These are phyloP conservation scores for Temnothorax curvispinosus DNA, from an alignment of 1,140 invertebrate species.

Conservation along the genomic window DNA sequence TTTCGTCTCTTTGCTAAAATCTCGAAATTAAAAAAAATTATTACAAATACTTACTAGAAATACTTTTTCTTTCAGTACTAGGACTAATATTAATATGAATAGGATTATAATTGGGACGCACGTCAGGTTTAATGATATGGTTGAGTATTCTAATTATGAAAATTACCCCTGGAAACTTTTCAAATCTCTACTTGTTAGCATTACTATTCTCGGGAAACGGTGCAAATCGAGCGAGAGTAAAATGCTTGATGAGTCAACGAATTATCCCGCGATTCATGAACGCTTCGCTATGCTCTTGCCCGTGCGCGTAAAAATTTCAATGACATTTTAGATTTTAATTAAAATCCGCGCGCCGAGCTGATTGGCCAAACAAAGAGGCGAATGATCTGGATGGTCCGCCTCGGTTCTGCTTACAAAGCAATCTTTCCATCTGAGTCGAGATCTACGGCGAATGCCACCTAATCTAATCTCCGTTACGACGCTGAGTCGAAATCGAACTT, in stretches of 20 bases:
- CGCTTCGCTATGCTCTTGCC: background rate
- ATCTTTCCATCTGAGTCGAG: conserved; percentile 75
- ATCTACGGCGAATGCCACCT: conserved; percentile 73
- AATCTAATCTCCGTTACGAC: conserved; percentile 82
- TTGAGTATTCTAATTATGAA: background rate
- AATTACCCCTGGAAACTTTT: background rate
- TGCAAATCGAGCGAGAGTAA: background rate
- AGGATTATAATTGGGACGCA: background rate
- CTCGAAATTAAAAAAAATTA: background rate
- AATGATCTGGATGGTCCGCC: conserved; percentile 61
- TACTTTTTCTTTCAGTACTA: background rate
- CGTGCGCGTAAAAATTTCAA: conserved; percentile 9
- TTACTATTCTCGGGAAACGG: background rate
- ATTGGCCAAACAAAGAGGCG: conserved; percentile 63
- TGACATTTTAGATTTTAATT: conserved; percentile 63
- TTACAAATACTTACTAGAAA: background rate
- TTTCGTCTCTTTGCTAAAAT: background rate
- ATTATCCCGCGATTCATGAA: conserved; percentile 6
- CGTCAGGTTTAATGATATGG: background rate
- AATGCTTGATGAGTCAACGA: conserved; percentile 37
- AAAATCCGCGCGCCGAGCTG: conserved; percentile 38
- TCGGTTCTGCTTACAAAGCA: conserved; percentile 81
- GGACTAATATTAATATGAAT: background rate
- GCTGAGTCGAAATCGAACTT: conserved; percentile 79
- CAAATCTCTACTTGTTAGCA: background rate